Base-by-base conservation (phyloP, 2,888 invertebrate genomes). In the Busseola fusca region DNA sequence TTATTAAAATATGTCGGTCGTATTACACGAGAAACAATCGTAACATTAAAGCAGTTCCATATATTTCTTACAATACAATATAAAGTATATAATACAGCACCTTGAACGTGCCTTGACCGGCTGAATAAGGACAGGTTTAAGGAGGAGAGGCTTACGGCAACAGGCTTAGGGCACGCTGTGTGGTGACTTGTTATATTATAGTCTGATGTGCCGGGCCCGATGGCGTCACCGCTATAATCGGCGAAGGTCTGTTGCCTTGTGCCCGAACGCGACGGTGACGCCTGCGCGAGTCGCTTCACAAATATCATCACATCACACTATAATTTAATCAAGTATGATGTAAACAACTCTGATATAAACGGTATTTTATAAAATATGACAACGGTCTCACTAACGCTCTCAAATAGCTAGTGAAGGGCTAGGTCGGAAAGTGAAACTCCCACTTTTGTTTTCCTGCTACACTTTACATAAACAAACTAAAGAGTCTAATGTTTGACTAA, bases 161-260 rank as follows among this genome's bases (percentile, higher is more conserved):
- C 81, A 82, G 80, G 79, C 84, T 82, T 78, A 77, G 85, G 85
- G 83, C 84, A 82, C 82, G 79, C 72, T 74, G 59, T 48, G 60
- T 57, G 40, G 85, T 85, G 83, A 72, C 57, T 84, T 81, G 84
- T 80, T 82, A 79, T 79, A 85, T 82, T 68, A 67, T 40, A 72
- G 60, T 42, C 10, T 34, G 72, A 50, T 70, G 70, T 72, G 71
- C 70, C 64, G 74, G 68, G 90, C 89, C 60, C 87, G 91, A 93
- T 95, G 92, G 88, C 94, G 95, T 95, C 95, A 95, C 87, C 95
- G 94, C 94, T 94, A 94, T 93, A 92, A 91, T 86, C 90, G 90
- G 87, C 90, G 91, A 93, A 94, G 94, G 94, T 90, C 93, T 86
- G 83, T 79, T 82, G 84, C 82, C 82, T 85, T 86, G 83, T 86